Percentiles rank a stretch among this genome's conserved stretches.
phyloP scores from a whole-genome alignment of 2,888 invertebrate species.

The Oxycera nigricornis region DNA sequence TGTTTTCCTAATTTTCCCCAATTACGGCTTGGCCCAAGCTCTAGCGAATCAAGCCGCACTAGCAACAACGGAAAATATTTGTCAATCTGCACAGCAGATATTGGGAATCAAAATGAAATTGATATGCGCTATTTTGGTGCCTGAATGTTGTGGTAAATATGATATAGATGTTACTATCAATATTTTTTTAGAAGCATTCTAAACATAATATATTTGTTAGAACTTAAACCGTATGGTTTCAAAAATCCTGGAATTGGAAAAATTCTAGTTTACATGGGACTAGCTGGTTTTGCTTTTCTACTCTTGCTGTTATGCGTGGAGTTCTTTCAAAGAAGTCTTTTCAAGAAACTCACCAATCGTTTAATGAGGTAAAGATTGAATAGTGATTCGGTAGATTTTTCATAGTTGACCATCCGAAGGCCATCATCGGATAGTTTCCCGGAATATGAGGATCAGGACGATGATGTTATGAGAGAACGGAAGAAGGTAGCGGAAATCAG shows the following conservation, averaged over 20 bases:
- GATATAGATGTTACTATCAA: background rate
- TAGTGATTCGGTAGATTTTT: background rate
- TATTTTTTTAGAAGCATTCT: background rate
- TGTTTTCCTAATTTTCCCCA: slow-evolving; percentile 75
- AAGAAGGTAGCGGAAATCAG: slow-evolving; percentile 62
- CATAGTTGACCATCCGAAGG: background rate
- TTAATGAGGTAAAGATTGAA: background rate
- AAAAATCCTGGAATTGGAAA: slow-evolving; percentile 71
- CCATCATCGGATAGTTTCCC: background rate
- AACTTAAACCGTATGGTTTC: slow-evolving; percentile 64
- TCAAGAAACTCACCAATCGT: background rate
- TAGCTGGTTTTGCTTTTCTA: slow-evolving; percentile 67
- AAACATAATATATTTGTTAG: background rate
- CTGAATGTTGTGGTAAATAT: slow-evolving; percentile 32
- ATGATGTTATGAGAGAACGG: slow-evolving; percentile 67
- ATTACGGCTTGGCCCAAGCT: slow-evolving; percentile 68
- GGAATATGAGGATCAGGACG: slow-evolving; percentile 55
- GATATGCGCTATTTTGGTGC: slow-evolving; percentile 42
- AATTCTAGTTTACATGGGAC: slow-evolving; percentile 67
- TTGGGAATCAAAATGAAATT: background rate
- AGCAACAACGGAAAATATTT: background rate
- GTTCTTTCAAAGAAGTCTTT: background rate
- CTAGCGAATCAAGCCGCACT: slow-evolving; percentile 55
- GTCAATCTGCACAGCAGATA: background rate
- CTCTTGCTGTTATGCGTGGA: slow-evolving; percentile 31